phyloP scores from a whole-genome alignment of 2,797 vertebrate species.

The Coregonus sp. region DNA sequence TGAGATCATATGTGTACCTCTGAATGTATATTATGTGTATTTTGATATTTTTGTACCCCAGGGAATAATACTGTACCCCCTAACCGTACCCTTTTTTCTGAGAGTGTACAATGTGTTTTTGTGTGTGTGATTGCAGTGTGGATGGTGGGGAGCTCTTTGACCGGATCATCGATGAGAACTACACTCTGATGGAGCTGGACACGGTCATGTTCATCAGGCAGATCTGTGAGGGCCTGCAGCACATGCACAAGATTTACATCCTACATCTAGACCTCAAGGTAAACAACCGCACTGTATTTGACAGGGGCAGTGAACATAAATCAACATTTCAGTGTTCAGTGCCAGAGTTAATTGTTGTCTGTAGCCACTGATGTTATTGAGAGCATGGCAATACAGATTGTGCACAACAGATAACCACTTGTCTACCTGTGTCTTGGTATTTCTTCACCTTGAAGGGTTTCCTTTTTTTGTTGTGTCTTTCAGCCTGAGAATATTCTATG shows the following conservation, averaged over 20 bases:
- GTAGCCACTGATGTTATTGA: no score
- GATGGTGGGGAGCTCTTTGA: conserved; percentile 96
- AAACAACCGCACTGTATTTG: conserved; percentile 17
- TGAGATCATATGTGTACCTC: no score
- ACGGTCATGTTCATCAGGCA: conserved; percentile 89
- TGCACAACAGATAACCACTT: neutral
- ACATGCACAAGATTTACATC: conserved; percentile 98
- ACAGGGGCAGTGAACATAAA: neutral
- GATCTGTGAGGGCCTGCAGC: conserved; percentile 92
- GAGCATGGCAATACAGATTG: no score
- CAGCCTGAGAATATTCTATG: conserved; percentile 99
- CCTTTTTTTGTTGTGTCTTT: conserved; percentile 36
- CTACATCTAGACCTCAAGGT: conserved; percentile 98
- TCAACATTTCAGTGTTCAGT: neutral
- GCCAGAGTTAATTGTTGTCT: no score
- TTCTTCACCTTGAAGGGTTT: neutral
- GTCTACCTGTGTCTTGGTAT: neutral
- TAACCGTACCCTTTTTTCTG: no score
- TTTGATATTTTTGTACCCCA: no score
- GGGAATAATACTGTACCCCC: no score
- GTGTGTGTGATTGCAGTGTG: conserved; percentile 75
- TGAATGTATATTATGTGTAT: no score
- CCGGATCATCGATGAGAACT: conserved; percentile 87
- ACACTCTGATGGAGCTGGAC: conserved; percentile 87
- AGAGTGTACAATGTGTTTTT: neutral